These are phyloP conservation scores for Aphelenchoides fujianensis DNA, from an alignment of 1,140 invertebrate genomes.

Conservation along the genomic window DNA sequence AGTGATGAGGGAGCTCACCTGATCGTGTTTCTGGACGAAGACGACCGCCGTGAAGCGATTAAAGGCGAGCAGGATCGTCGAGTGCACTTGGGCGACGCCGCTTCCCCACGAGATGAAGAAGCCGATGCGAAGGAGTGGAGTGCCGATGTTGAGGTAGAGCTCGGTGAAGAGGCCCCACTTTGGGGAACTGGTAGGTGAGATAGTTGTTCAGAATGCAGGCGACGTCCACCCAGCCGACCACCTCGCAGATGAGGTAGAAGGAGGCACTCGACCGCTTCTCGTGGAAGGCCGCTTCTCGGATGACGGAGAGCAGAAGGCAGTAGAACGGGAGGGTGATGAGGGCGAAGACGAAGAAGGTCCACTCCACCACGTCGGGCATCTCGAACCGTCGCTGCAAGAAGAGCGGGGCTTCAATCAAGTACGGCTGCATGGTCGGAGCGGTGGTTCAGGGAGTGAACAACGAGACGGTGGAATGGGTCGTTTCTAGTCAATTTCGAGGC, in stretches of 20 bases:
- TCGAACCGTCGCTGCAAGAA: no score
- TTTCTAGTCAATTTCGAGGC: no score
- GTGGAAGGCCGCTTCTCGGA: not conserved
- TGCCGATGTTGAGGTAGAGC: not conserved
- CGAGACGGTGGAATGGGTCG: no score
- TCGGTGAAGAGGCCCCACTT: not conserved
- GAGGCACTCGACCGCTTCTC: not conserved
- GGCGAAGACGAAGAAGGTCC: not conserved
- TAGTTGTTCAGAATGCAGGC: not conserved
- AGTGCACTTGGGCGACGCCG: not conserved
- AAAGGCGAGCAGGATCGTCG: not conserved
- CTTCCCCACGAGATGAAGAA: conserved; percentile 2
- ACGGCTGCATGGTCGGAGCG: no score
- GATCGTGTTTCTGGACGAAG: not conserved
- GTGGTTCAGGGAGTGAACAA: no score
- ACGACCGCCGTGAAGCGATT: conserved; percentile 8
- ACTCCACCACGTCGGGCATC: not conserved
- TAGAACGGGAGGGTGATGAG: not conserved
- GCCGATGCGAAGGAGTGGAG: not conserved
- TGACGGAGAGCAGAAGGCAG: not conserved
- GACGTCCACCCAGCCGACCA: not conserved
- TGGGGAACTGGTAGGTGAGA: not conserved
- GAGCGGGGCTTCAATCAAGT: no score
- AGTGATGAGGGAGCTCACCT: not conserved
- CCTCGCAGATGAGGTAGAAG: not conserved